phyloP scores from a whole-genome alignment of 2,113 vertebrate genomes.

The Raja brachyura region DNA sequence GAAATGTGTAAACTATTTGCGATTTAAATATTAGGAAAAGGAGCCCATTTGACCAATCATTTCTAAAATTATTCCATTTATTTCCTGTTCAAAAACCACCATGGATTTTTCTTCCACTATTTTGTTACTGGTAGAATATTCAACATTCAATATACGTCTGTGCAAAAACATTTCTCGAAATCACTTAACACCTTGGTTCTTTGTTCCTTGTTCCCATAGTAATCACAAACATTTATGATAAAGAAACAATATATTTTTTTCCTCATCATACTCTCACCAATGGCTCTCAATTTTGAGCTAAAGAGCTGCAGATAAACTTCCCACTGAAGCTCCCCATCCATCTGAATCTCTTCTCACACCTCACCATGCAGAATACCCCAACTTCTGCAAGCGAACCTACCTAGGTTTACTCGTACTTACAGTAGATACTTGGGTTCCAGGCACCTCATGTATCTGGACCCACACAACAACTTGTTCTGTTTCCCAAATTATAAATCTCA shows the following conservation, averaged over 20 bases:
- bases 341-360: neutral
- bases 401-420: no score
- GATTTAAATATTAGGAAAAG: neutral
- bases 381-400: neutral
- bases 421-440: no score
- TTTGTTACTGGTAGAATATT: neutral
- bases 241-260: neutral
- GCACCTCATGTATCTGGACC: no score
- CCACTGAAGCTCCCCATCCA: neutral
- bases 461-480: neutral
- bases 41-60: neutral
- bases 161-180: neutral
- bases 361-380: neutral
- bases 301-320: neutral
- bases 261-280: neutral
- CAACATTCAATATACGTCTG: neutral
- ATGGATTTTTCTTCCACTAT: neutral
- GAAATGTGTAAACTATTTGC: neutral
- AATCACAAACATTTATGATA: neutral
- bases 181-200: neutral
- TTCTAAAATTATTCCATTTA: neutral
- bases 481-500: neutral
- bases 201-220: neutral
- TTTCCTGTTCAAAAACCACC: neutral
- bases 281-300: neutral